Conservation (phyloP, 2,888 invertebrate genomes). For the Spialia ferax region DNA sequence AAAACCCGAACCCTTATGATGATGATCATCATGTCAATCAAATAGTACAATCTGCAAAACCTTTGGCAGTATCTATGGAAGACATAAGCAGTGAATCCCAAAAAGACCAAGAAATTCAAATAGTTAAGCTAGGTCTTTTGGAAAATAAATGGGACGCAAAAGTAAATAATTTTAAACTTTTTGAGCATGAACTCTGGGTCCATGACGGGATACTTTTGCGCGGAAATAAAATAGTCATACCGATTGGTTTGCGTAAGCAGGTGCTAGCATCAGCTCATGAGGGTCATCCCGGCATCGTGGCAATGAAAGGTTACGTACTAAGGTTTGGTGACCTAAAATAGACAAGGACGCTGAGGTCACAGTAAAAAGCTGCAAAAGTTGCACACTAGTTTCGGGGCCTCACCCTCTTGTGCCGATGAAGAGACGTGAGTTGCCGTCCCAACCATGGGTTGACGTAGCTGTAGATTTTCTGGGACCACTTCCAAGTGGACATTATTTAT, state of each 20-base stretch:
- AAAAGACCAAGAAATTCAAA: not conserved
- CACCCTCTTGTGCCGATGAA: constrained; percentile 30
- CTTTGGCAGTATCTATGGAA: not conserved
- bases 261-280: constrained; percentile 50
- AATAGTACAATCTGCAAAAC: not conserved
- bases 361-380: constrained; percentile 44
- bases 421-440: constrained; percentile 41
- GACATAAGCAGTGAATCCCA: not conserved
- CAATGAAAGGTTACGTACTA: constrained; percentile 55
- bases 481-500: constrained; percentile 1
- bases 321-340: constrained; percentile 61
- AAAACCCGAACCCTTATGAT: not conserved
- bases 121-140: not conserved
- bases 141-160: not conserved
- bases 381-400: constrained; percentile 42
- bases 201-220: constrained; percentile 1
- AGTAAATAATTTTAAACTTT: not conserved
- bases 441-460: constrained; percentile 45
- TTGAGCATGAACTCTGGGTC: constrained; percentile 9
- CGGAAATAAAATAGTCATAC: constrained; percentile 40
- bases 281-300: constrained; percentile 51
- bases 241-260: constrained; percentile 34
- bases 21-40: not conserved
- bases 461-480: constrained; percentile 49
- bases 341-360: constrained; percentile 50